Base-by-base conservation (phyloP, 2,888 invertebrate genomes). In the Drosophila engyochracea region DNA sequence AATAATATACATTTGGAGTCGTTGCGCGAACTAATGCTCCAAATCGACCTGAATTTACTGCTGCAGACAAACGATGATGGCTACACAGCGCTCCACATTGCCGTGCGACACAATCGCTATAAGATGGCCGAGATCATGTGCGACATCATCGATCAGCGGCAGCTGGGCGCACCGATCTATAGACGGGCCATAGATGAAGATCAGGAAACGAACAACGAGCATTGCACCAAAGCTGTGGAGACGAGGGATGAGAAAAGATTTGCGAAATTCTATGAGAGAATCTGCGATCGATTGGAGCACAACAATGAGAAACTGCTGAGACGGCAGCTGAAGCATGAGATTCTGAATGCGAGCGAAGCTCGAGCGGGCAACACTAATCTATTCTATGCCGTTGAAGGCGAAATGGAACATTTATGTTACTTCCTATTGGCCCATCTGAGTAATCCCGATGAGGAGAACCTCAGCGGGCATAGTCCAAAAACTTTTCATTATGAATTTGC, bases 71-170 rank as follows among this genome's bases (percentile, higher is more conserved):
- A 93, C 41, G 89, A 93, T 67, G 91, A 92, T 64, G 93, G 93
- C 3, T 86, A 92, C 31, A 91, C 93, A 1, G 87, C 90, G 0
- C 37, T 93, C 1, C 93, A 93, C 47, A 61, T 92, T 30, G 93
- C 92, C 0, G 82, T 92, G 1, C 89, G 91, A 1, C 77, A 90
- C 28, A 89, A 92, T 74, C 85, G 89, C 30, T 93, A 82, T 53
- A 60, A 85, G 22, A 74, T 88, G 73, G 91, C 88, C 2, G 93
- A 93, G 72, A 62, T 80, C 2, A 85, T 93, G 5, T 68, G 92
- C 22, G 90, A 91, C 66, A 60, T 71, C 2, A 72, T 93, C 6
- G 93, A 93, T 76, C 55, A 88, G 44, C 82, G 87, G 22, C 65
- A 91, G 7, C 16, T 81, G 35, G 82, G 82, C 0, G 58, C 55